A percentile compares a stretch with the other conserved stretches of the same genome.
phyloP scores from a whole-genome alignment of 2,113 vertebrate species.

The Chamaetylas fuelleborni region DNA sequence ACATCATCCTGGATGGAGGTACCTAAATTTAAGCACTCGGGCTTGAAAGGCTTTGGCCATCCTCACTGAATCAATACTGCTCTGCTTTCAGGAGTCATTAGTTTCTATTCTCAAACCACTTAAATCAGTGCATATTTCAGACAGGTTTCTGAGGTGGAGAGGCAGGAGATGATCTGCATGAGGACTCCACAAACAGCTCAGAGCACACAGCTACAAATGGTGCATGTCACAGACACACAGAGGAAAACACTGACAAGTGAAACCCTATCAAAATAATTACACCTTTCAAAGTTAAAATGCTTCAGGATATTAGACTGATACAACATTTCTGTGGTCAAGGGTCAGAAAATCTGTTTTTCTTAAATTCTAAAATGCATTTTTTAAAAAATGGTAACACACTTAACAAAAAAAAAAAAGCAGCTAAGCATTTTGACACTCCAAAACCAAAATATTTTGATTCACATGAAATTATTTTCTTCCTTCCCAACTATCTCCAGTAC shows the following conservation, averaged over 20 bases:
- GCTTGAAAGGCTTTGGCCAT: constrained; percentile 26
- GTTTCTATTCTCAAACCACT: constrained; percentile 6
- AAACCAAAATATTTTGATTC: background rate
- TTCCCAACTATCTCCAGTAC: background rate
- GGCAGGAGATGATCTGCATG: background rate
- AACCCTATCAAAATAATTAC: background rate
- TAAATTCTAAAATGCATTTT: background rate
- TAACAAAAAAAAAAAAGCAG: background rate
- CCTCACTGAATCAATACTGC: constrained; percentile 18
- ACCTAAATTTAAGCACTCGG: constrained; percentile 1
- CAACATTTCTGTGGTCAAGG: background rate
- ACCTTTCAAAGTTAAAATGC: background rate
- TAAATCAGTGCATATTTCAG: constrained; percentile 30
- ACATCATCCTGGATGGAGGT: background rate
- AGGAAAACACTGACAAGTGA: background rate
- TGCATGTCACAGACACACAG: background rate
- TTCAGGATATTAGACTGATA: background rate
- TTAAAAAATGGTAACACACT: background rate
- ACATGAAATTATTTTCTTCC: background rate
- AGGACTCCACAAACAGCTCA: background rate
- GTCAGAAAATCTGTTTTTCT: background rate
- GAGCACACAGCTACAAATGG: background rate
- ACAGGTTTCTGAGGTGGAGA: background rate
- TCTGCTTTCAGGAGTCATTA: constrained; percentile 43
- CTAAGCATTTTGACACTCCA: background rate